phyloP scores from a whole-genome alignment of 2,888 invertebrate species.

The Trachelus tabidus region DNA sequence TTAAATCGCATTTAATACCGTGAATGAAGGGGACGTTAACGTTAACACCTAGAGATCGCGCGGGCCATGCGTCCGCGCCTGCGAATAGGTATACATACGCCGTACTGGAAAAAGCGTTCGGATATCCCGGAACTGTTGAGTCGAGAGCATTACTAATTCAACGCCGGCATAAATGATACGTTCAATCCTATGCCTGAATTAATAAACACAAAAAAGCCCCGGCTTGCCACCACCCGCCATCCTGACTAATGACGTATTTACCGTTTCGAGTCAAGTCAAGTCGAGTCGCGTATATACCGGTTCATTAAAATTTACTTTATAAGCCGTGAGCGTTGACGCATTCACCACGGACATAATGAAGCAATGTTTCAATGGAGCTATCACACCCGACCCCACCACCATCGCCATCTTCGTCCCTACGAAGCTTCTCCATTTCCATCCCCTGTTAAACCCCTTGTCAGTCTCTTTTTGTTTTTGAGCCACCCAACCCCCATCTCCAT shows the following conservation, averaged over 20 bases:
- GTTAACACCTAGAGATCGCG: background rate
- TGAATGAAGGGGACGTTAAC: conserved; percentile 43
- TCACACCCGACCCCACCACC: conserved; percentile 22
- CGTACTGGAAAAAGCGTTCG: conserved; percentile 31
- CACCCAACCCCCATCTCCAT: conserved; percentile 33
- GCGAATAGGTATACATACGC: background rate
- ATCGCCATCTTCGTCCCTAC: background rate
- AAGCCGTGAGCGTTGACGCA: conserved; percentile 54
- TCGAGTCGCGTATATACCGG: conserved; percentile 47
- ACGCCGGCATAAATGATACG: conserved; percentile 55
- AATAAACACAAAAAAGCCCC: conserved; percentile 57
- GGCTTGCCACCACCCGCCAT: conserved; percentile 26
- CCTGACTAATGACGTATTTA: conserved; percentile 63
- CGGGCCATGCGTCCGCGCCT: background rate
- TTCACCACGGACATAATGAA: conserved; percentile 59
- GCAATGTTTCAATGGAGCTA: conserved; percentile 55
- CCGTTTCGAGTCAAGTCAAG: conserved; percentile 44
- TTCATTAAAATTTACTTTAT: conserved; percentile 65
- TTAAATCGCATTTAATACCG: conserved; percentile 39
- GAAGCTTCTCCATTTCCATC: conserved; percentile 3
- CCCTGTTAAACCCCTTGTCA: background rate
- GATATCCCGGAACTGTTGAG: conserved; percentile 45
- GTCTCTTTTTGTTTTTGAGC: background rate
- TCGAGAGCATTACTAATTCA: conserved; percentile 54
- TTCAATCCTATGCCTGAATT: conserved; percentile 58